Conservation (phyloP, 1,140 invertebrate genomes). For the Philopotamus ludificatus region DNA sequence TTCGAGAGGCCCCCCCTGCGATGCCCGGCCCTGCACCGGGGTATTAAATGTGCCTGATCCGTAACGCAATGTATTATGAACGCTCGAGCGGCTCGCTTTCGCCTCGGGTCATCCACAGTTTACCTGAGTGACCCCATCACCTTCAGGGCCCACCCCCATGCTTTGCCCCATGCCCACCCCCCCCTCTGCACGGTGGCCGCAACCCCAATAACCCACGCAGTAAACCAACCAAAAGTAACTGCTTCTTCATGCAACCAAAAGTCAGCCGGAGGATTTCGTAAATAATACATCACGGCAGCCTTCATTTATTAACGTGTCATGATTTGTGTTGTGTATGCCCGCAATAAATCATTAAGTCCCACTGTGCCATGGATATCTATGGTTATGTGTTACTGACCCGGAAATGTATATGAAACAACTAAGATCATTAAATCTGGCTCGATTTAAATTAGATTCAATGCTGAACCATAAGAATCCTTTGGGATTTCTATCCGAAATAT, state of each 20-base stretch:
- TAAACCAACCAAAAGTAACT: background rate
- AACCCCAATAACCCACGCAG: background rate
- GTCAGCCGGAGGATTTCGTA: background rate
- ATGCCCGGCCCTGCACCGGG: background rate
- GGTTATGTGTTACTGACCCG: too few species aligned
- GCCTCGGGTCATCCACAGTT: conserved; percentile 33
- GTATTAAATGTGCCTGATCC: conserved; percentile 32
- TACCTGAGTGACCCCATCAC: conserved; percentile 27
- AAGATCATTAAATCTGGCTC: too few species aligned
- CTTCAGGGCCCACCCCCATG: conserved; percentile 1
- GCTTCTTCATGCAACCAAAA: background rate
- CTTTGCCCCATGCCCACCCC: background rate
- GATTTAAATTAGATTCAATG: too few species aligned
- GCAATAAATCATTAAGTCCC: too few species aligned
- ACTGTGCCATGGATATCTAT: too few species aligned
- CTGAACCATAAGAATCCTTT: too few species aligned
- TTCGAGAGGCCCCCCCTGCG: too few species aligned
- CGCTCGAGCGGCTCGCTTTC: conserved; percentile 19
- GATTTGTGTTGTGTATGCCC: too few species aligned
- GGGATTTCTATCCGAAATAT: too few species aligned
- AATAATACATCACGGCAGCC: background rate
- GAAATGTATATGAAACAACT: too few species aligned
- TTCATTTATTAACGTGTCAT: background rate
- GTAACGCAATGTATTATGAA: conserved; percentile 36
- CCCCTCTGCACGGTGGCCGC: background rate